Conservation (phyloP, 1,140 invertebrate species). For the Leptopilina boulardi region DNA sequence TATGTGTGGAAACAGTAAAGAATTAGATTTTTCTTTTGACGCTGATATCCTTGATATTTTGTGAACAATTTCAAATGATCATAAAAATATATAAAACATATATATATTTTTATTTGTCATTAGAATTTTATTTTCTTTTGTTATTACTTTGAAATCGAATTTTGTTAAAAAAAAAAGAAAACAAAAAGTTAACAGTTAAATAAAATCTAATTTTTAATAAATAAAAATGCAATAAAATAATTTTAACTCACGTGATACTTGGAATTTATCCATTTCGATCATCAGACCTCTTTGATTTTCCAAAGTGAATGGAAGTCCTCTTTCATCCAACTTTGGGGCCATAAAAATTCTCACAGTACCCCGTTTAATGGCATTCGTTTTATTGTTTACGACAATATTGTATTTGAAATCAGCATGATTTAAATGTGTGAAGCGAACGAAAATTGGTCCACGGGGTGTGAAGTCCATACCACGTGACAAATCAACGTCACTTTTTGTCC, state of each 20-base stretch:
- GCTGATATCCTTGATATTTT: background rate
- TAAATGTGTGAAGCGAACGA: slow-evolving; percentile 84
- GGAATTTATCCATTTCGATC: slow-evolving; percentile 84
- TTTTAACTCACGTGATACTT: background rate
- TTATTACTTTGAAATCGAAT: background rate
- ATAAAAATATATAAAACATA: background rate
- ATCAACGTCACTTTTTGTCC: slow-evolving; percentile 86
- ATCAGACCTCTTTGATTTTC: slow-evolving; percentile 82
- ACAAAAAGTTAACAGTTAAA: background rate
- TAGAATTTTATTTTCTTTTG: background rate
- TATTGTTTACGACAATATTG: slow-evolving; percentile 82
- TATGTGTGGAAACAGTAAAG: background rate
- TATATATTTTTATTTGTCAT: background rate
- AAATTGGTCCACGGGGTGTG: slow-evolving; percentile 81
- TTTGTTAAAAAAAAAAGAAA: background rate
- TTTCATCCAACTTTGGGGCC: slow-evolving; percentile 83
- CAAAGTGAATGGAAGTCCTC: slow-evolving; percentile 79
- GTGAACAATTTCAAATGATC: background rate
- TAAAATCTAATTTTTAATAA: background rate
- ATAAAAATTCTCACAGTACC: slow-evolving; percentile 88
- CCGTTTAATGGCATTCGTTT: slow-evolving; percentile 73
- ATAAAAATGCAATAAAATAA: background rate
- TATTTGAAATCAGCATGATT: slow-evolving; percentile 82
- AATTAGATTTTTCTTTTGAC: background rate
- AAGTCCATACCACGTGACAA: slow-evolving; percentile 87